Base-by-base conservation (phyloP, 2,113 vertebrate genomes). In the Argyrosomus japonicus region DNA sequence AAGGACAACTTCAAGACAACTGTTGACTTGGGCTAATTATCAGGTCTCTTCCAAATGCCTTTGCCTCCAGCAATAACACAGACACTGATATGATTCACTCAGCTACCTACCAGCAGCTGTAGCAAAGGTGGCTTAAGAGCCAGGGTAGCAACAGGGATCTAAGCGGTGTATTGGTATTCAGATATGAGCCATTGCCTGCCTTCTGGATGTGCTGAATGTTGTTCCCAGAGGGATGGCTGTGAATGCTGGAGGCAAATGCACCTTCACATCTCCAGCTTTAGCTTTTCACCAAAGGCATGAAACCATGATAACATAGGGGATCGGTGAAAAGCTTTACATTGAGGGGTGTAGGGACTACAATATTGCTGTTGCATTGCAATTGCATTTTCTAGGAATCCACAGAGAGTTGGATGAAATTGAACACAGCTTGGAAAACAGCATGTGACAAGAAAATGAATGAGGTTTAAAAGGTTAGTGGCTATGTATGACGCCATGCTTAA, bases 161-260 rank as follows among this genome's bases (percentile, higher is more conserved):
- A 60, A 79, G 1, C 74, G 78, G 13, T 71, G 32, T 10, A 84
- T 79, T 87, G 77, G 73, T 79, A 81, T 85, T 92, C 84, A 68
- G 79, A 81, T 75, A 75, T 9, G 23, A 86, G 58, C 77, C 47
- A 65, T 68, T 54, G 57, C 27, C 60, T 47, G 68, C 67, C 56
- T 62, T 71, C 15, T 83, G 70, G 67, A 86, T 85, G 15, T 75
- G 60, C 65, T 73, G 61, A 75, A 76, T 75, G 23, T 36, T 47
- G 61, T 32, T 86, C 83, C 81, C 70, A 32, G 48, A 85, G 84
- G 79, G 73, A 51, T 0, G 21, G 40, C 76, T 23, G 19, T 69
- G 50, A 74, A 68, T 12, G 79, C 87, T 87, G 83, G 60, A 73
- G 47, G 76, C 27, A 69, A 82, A 75, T 67, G 36, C 73, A 74